Base-by-base conservation (phyloP, 2,888 invertebrate genomes). In the Cryptocephalus primarius region DNA sequence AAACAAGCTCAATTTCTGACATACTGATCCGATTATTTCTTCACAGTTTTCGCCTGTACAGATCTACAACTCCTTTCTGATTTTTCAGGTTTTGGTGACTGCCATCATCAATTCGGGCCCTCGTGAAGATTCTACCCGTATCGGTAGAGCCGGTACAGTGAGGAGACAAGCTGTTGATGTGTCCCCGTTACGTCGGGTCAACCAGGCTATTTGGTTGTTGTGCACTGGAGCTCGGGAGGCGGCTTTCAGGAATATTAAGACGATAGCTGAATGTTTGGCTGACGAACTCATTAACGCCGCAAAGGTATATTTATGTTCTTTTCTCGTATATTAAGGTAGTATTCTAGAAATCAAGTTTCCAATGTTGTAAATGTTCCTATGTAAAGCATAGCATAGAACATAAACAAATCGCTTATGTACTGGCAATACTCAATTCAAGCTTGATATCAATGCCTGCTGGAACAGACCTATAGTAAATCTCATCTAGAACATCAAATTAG, bases 201-300 rank as follows among this genome's bases (percentile, higher is more conserved):
- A 99, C 78, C 97, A 97, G 78, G 99, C 99, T 43, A 96, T 99
- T 71, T 99, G 96, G 96, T 77, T 99, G 66, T 73, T 99, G 67
- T 97, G 97, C 75, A 99, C 97, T 44, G 99, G 99, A 55, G 96
- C 99, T 43, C 85, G 99, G 61, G 97, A 99, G 75, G 95, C 99
- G 53, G 92, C 99, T 43, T 99, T 99, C 85, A 85, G 99, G 67
- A 99, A 99, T 77, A 97, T 99, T 70, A 99, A 99, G 76, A 96
- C 96, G 43, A 99, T 99, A 67, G 97, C 99, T 51, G 99, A 99
- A 74, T 99, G 99, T 74, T 80, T 99, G 64, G 97, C 99, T 68
- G 99, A 99, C 79, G 99, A 99, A 74, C 84, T 99, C 48, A 99
- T 99, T 71, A 99, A 99, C 69, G 99, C 99, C 60, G 96, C 97